phyloP scores from a whole-genome alignment of 92 coral and sea anemone species.

The Scolanthus callimorphus region DNA sequence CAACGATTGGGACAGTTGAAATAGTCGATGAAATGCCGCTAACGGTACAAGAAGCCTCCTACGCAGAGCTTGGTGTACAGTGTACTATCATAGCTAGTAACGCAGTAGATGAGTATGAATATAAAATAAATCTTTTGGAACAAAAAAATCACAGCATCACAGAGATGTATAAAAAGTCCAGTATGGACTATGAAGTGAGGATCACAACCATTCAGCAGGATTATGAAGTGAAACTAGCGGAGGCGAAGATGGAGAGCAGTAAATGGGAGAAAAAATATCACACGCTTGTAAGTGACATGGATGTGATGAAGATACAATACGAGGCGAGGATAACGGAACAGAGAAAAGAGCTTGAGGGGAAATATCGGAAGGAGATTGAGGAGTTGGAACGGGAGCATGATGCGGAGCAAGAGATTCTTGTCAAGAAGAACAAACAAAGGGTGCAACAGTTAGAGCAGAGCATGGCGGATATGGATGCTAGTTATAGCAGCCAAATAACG shows the following conservation, averaged over 20 bases:
- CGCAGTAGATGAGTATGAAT: not conserved
- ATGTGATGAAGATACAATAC: slow-evolving; percentile 5
- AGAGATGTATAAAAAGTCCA: slow-evolving; percentile 49
- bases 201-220: slow-evolving; percentile 55
- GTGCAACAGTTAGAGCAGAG: slow-evolving; percentile 34
- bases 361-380: slow-evolving; percentile 34
- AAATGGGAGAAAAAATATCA: slow-evolving; percentile 50
- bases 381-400: slow-evolving; percentile 26
- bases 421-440: slow-evolving; percentile 34
- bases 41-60: not conserved
- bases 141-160: slow-evolving; percentile 44
- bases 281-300: slow-evolving; percentile 10
- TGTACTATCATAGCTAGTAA: not conserved
- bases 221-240: slow-evolving; percentile 40
- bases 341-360: slow-evolving; percentile 1
- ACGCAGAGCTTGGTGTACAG: not conserved
- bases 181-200: slow-evolving; percentile 46
- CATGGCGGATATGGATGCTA: slow-evolving; percentile 46
- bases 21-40: not conserved
- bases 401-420: slow-evolving; percentile 33
- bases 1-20: slow-evolving; percentile 31
- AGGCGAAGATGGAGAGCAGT: slow-evolving; percentile 41
- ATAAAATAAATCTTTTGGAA: slow-evolving; percentile 12
- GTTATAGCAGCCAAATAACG: slow-evolving; percentile 40
- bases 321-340: slow-evolving; percentile 4